A percentile compares a stretch with the other conserved stretches of the same genome.
Conservation (phyloP, 1,140 invertebrate species). For the Caerostris extrusa region DNA sequence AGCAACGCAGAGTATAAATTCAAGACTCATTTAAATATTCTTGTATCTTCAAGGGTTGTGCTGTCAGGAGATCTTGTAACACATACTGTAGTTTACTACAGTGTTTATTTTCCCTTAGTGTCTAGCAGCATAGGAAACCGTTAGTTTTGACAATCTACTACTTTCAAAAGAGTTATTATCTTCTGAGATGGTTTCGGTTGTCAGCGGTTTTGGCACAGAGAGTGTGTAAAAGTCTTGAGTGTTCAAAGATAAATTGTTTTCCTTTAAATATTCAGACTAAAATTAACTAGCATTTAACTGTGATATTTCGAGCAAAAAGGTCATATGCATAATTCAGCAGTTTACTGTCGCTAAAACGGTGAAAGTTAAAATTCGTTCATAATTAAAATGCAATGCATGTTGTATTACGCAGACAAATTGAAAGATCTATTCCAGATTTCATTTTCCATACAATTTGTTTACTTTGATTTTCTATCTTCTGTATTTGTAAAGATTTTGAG, state of each 20-base stretch:
- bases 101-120: neutral
- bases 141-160: neutral
- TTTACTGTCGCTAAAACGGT: too few relatives aligned
- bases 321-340: too few relatives aligned
- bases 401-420: too few relatives aligned
- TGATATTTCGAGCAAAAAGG: too few relatives aligned
- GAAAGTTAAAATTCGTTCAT: too few relatives aligned
- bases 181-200: neutral
- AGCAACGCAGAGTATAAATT: neutral
- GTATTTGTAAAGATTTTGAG: too few relatives aligned
- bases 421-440: too few relatives aligned
- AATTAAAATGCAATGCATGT: too few relatives aligned
- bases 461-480: too few relatives aligned
- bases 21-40: neutral
- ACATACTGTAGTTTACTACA: neutral
- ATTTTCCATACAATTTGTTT: too few relatives aligned
- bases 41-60: neutral
- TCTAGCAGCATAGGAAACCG: neutral
- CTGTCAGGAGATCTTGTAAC: neutral
- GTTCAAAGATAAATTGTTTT: neutral
- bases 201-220: neutral
- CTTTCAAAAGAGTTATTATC: neutral
- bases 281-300: too few relatives aligned
- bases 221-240: neutral
- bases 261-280: too few relatives aligned